phyloP scores from a whole-genome alignment of 2,113 vertebrate genomes.

The Macrotus californicus region DNA sequence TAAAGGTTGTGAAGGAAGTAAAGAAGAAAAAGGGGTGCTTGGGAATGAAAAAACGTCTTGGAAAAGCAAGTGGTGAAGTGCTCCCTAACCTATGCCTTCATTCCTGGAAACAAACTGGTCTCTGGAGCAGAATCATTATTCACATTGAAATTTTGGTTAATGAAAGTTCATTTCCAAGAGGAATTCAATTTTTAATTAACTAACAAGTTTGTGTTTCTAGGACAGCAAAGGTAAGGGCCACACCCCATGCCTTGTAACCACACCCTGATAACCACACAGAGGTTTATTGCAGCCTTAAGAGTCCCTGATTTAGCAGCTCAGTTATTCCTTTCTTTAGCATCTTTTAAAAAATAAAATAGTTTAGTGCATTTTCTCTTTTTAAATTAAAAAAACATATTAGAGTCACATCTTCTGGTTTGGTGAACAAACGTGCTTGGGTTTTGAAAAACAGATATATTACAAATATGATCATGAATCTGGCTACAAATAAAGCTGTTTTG shows the following conservation, averaged over 20 bases:
- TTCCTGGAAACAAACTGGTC: background rate
- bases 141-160: background rate
- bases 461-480: background rate
- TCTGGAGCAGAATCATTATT: background rate
- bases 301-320: background rate
- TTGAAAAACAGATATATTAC: background rate
- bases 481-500: slow-evolving; percentile 3
- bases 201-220: background rate
- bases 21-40: background rate
- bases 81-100: background rate
- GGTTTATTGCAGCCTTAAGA: background rate
- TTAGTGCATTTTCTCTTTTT: background rate
- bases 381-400: background rate
- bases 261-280: background rate
- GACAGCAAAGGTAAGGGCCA: background rate
- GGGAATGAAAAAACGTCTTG: background rate
- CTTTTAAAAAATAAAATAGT: background rate
- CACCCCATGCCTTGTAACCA: background rate
- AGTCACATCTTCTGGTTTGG: background rate
- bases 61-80: background rate
- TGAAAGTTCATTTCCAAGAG: background rate
- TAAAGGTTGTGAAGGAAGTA: background rate
- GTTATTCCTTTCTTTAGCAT: background rate
- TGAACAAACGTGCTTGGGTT: background rate
- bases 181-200: background rate